Conservation (phyloP, 1,140 invertebrate genomes). For the Zaprionus capensis region DNA sequence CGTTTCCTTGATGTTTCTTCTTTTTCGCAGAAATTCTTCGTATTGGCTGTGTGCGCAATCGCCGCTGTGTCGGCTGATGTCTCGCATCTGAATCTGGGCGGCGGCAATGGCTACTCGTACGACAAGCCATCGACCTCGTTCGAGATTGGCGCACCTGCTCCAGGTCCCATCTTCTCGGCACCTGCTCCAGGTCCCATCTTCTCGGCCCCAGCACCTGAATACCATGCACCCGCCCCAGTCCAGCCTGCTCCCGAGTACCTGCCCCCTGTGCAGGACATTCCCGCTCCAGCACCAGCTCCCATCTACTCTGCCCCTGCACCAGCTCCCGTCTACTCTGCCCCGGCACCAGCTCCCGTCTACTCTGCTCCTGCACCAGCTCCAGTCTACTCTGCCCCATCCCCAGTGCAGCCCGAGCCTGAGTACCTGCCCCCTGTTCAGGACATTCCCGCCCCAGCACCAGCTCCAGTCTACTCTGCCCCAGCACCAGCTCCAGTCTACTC, state of each 20-base stretch:
- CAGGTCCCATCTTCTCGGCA: conserved; percentile 33
- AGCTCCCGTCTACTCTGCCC: conserved; percentile 53
- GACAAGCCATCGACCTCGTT: conserved; percentile 65
- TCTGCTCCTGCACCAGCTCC: conserved; percentile 45
- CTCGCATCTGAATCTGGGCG: conserved; percentile 66
- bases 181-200: conserved; percentile 49
- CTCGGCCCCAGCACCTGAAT: conserved; percentile 47
- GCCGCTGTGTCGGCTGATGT: conserved; percentile 73
- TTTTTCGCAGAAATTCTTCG: conserved; percentile 73
- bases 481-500: conserved; percentile 63
- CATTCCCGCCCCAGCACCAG: conserved; percentile 48
- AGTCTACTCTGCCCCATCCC: conserved; percentile 31
- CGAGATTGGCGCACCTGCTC: conserved; percentile 52
- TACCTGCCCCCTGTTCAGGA: conserved; percentile 63
- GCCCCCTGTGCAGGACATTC: conserved; percentile 57
- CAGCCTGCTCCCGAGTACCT: conserved; percentile 41
- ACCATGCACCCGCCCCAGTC: conserved; percentile 30
- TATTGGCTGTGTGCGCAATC: conserved; percentile 73
- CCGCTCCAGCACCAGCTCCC: conserved; percentile 46
- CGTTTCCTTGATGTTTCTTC: conserved; percentile 5
- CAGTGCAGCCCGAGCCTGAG: conserved; percentile 47
- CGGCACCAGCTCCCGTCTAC: conserved; percentile 48
- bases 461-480: conserved; percentile 51
- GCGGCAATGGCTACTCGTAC: conserved; percentile 70
- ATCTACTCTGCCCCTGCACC: conserved; percentile 54